Base-by-base conservation (phyloP, 2,888 invertebrate species). In the Metopia argyrocephala region DNA sequence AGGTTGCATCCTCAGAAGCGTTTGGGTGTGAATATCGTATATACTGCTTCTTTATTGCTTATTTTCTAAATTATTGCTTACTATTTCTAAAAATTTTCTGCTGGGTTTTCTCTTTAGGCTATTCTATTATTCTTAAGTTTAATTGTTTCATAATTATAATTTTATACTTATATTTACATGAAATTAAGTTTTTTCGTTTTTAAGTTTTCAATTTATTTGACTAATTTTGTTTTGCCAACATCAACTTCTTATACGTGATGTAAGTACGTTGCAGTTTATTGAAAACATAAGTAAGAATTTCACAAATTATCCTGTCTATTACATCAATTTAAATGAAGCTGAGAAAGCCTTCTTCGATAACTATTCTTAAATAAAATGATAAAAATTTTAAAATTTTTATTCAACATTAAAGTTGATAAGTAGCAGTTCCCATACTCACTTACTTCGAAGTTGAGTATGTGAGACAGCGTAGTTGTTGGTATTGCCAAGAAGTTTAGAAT, bases 341-440 rank as follows among this genome's bases (percentile, higher is more conserved):
- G 38, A 12, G n/a, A n/a, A n/a, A n/a, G n/a, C n/a, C n/a, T n/a
- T n/a, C n/a, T n/a, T 15, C 1, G 7, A 3, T 28, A 65, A 65
- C 50, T 74, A 52, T 38, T 28, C 2, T 38, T 3, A 25, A 48
- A 38, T 31, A 57, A 65, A 61, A 45, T 52, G 59, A 61, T 66
- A 59, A 66, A n/a, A 4, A 52, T 21, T 59, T 75, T 18, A 59
- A 52, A 45, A 27, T 3, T 25, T 1, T 31, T 23, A 46, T 64
- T 3, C 7, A 9, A 12, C 38, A 20, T 23, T 56, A 3, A 3
- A 23, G 15, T 4, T 18, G 20, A 21, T 15, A 48, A 5, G n/a
- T n/a, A n/a, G n/a, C n/a, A 64, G 25, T 76, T 64, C 62, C 7
- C 56, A 69, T 31, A 56, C 28, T 9, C 15, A 38, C 15, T 12